Percentiles rank a stretch among this genome's conserved stretches.
These are phyloP conservation scores for Tridacna gigas DNA, from an alignment of 2,888 invertebrate species.

Conservation along the genomic window DNA sequence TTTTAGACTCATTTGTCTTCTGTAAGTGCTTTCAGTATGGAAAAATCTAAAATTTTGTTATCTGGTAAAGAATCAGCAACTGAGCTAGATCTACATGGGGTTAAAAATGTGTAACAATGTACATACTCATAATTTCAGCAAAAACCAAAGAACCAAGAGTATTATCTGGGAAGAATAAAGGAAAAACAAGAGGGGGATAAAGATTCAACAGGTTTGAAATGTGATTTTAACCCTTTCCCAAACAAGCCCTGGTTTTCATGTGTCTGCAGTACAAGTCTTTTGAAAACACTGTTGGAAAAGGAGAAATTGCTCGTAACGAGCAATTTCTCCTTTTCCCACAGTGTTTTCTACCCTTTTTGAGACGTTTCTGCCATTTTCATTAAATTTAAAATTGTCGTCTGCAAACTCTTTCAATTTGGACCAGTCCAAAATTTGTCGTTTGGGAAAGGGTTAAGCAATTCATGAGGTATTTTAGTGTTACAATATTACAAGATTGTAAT, in stretches of 20 bases:
- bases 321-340: neutral
- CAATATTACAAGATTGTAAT: no score
- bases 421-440: no score
- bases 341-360: neutral
- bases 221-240: conserved; percentile 7
- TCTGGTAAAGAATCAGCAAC: neutral
- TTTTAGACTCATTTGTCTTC: no score
- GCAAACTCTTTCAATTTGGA: no score
- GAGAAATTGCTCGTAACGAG: conserved; percentile 13
- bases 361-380: neutral
- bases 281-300: conserved; percentile 15
- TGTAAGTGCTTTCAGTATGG: no score
- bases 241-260: no score
- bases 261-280: no score
- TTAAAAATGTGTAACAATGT: no score
- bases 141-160: conserved; percentile 89
- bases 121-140: conserved; percentile 68
- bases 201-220: conserved; percentile 30
- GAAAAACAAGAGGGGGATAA: conserved; percentile 84
- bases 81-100: no score
- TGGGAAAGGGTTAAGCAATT: no score
- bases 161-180: conserved; percentile 90
- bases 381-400: no score
- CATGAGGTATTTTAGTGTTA: no score
- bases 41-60: neutral